Evolutionary conservation across 2,888 invertebrate species (phyloP).

Genomic region (Ectobius pallidus): DNA sequence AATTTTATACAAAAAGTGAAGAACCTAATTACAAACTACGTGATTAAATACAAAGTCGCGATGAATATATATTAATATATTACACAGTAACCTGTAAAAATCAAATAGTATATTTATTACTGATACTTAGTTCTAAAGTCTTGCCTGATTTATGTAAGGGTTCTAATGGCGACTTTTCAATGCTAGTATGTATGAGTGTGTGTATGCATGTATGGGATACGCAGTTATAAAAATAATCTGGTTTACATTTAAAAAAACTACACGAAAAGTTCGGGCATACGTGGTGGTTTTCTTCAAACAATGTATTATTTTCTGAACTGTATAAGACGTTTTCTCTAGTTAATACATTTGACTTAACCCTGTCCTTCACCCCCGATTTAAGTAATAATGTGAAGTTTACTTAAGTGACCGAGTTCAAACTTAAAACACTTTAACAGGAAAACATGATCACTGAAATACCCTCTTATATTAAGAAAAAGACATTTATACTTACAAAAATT

Average conservation of each 20-base stretch:
- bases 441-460: not conserved
- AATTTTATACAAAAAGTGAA: slow-evolving; percentile 35
- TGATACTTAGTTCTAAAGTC: slow-evolving; percentile 19
- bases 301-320: slow-evolving; percentile 7
- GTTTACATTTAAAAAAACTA: slow-evolving; percentile 8
- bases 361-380: too few relatives aligned
- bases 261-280: slow-evolving; percentile 37
- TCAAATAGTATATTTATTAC: slow-evolving; percentile 19
- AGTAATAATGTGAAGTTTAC: not conserved
- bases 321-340: slow-evolving; percentile 5
- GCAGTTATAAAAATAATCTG: not conserved
- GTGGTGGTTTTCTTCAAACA: slow-evolving; percentile 34
- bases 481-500: not conserved
- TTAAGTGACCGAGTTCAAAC: not conserved
- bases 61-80: slow-evolving; percentile 28
- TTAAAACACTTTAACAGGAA: not conserved
- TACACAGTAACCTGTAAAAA: slow-evolving; percentile 28
- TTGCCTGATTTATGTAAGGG: slow-evolving; percentile 5
- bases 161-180: not conserved
- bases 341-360: too few relatives aligned
- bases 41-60: slow-evolving; percentile 19
- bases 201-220: slow-evolving; percentile 6
- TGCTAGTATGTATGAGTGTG: not conserved
- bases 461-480: not conserved
- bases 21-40: too few relatives aligned